Conservation (phyloP, 2,113 vertebrate genomes). For the Callocephalon fimbriatum region DNA sequence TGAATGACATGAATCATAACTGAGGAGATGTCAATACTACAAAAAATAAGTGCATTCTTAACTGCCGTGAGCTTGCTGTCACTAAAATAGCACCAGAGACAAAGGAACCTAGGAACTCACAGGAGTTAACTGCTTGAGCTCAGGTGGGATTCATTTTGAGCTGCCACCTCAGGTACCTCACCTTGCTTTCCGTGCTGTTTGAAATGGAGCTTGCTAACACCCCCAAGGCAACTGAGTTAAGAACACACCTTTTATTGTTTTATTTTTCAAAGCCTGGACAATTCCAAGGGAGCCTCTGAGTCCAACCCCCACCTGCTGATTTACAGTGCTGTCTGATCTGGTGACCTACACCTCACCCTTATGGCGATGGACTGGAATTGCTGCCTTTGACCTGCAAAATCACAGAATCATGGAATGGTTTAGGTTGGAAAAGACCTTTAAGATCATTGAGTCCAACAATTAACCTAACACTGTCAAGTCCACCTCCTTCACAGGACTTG, state of each 20-base stretch:
- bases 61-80: not conserved
- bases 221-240: not conserved
- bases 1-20: slow-evolving; percentile 66
- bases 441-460: not conserved
- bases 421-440: not conserved
- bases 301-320: not conserved
- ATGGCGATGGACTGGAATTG: not conserved
- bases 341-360: not conserved
- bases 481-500: not conserved
- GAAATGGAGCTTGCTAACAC: not conserved
- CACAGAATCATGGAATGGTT: not conserved
- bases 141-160: not conserved
- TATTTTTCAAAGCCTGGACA: not conserved
- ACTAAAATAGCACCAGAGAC: slow-evolving; percentile 3
- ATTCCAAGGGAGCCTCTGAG: not conserved
- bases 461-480: not conserved
- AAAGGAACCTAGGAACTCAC: slow-evolving; percentile 10
- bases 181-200: not conserved
- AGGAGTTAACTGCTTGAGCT: slow-evolving; percentile 3
- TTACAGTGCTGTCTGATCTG: not conserved
- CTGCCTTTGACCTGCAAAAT: not conserved
- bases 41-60: slow-evolving; percentile 22
- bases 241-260: not conserved
- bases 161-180: not conserved
- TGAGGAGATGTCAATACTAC: not conserved